A percentile compares a stretch with the other conserved stretches of the same genome.
phyloP scores from a whole-genome alignment of 2,797 vertebrate species.

The Sebastes ruberrimus region DNA sequence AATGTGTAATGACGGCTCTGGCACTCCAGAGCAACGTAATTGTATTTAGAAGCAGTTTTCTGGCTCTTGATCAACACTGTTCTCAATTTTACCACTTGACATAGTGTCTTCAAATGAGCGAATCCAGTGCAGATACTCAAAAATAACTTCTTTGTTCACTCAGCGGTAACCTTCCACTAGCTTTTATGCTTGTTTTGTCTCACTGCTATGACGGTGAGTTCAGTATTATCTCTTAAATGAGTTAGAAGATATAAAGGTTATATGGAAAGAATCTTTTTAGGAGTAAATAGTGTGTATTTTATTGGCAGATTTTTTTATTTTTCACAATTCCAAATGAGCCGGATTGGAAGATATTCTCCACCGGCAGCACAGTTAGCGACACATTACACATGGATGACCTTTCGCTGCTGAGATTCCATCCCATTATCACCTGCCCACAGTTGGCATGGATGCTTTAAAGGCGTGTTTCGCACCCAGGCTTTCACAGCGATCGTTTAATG shows the following conservation, averaged over 20 bases:
- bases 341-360: background rate
- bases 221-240: background rate
- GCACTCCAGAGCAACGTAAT: background rate
- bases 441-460: slow-evolving; percentile 42
- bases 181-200: background rate
- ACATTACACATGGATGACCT: slow-evolving; percentile 33
- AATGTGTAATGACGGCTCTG: slow-evolving; percentile 14
- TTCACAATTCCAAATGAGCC: background rate
- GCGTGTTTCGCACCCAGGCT: slow-evolving; percentile 49
- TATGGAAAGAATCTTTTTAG: background rate
- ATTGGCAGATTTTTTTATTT: background rate
- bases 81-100: slow-evolving; percentile 8
- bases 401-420: slow-evolving; percentile 39
- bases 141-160: background rate
- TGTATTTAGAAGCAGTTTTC: slow-evolving; percentile 14
- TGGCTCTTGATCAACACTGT: slow-evolving; percentile 7
- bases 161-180: background rate
- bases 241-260: background rate
- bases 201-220: background rate
- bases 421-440: slow-evolving; percentile 66
- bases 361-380: background rate
- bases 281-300: background rate
- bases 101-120: background rate
- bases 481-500: slow-evolving; percentile 45
- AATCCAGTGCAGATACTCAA: background rate